Evolutionary conservation across 1,140 invertebrate genomes (phyloP), one percentile per base, ranked within the genome.

Genomic region (Pinna nobilis): DNA sequence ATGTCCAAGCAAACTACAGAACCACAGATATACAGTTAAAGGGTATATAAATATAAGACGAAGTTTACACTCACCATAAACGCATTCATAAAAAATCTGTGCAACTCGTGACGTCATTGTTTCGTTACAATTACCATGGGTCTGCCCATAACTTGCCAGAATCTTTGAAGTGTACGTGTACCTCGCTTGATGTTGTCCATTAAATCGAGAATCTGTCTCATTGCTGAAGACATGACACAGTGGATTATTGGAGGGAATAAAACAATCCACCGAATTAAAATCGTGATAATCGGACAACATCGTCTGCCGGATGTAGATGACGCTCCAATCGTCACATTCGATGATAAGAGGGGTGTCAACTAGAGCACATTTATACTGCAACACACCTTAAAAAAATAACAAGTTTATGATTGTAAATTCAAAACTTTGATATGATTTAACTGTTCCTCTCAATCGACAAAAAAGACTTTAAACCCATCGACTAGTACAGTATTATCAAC

Each of bases 261-360:
- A 35, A 13, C 59, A 61, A 13, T 23, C n/a, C n/a, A 28, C 35
- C 37, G 33, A 37, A 33, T 20, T 18, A 61, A 61, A 11, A 3
- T 25, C 33, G 59, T 61, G 44, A 25, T 61, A 61, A 15, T 61
- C 59, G 33, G 59, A 61, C 13, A 37, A 41, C 33, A 44, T 61
- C 35, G 59, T 61, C n/a, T 61, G 59, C 9, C 59, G 15, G 20
- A 61, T 20, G 59, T 61, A 61, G 59, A 61, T 61, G 35, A 61
- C 28, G 59, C 35, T 44, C 35, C 39, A 44, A 11, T 28, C 37
- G 7, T 44, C 59, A 25, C 59, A 61, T 15, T 61, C 13, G 15
- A 61, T 23, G 4, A 25, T 28, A 23, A 61, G 28, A 20, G 33
- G 59, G n/a, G 18, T 4, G 23, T 35, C 39, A 15, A 35, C 39